Conservation (phyloP, 2,113 vertebrate species). For the cattle (Bos taurus) region ARS-UCD2.0 NC_037352.1:25336001-25336500, state of each 20-base stretch:
- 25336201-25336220: not conserved
- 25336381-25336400: not conserved
- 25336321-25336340: not conserved
- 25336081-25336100: not conserved
- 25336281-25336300: not conserved
- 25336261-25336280: no score
- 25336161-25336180: not conserved
- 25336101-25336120: not conserved
- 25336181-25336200: accelerated
- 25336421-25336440: not conserved
- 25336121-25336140: accelerated
- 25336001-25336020: accelerated
- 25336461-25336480: not conserved
- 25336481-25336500: not conserved
- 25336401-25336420: not conserved
- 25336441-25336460: not conserved
- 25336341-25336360: not conserved
- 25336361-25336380: not conserved
- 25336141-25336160: not conserved
- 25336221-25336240: not conserved
- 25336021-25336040: accelerated
- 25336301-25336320: constrained; percentile 39
- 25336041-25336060: not conserved
- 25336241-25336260: not conserved
- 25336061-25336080: accelerated